Base-by-base conservation (phyloP, 2,113 vertebrate species). In the Canis aureus region DNA sequence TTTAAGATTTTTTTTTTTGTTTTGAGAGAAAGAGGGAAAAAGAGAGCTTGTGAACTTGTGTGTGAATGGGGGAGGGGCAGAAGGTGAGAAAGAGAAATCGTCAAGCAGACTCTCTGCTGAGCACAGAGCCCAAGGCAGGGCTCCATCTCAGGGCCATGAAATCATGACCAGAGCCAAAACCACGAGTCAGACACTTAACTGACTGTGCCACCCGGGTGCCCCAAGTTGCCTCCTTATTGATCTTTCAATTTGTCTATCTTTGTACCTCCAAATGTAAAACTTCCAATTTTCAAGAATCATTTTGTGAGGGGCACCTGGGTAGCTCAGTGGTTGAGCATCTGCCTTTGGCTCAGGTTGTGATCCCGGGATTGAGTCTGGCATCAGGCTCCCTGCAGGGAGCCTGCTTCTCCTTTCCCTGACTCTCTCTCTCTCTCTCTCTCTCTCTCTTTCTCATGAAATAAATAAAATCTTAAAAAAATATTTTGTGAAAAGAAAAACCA, bases 181-280 rank as follows among this genome's bases (percentile, higher is more conserved):
- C 67, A n/a, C 4, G 17, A 69, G 8, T 69, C 67, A 69, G 32
- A 69, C 8, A 2, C 16, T 69, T 69, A 69, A 35, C 32, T 17
- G 1, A 35, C 67, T 69, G 67, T 20, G 32, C 32, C 17, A 10
- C 3, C 32, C 67, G 35, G 16, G 16, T 0, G 2, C 67, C 67
- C 66, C 89, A 74, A 11, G n/a, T 87, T 82, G 57, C 49, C 27
- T 73, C 38, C 88, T 71, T 89, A 93, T 83, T 89, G 82, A 78
- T 51, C 62, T 19, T 81, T 97, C 64, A 25, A 11, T 67, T 59
- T 71, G 27, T 82, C 15, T 76, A 80, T 20, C 62, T 96, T 69
- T 91, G 6, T 71, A 55, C 49, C 17, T 51, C 59, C 69, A 79
- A 95, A 78, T 74, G 2, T 89, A 79, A 35, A 89, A 32, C 78